Conservation (phyloP, 1,140 invertebrate species). For the Contarinia nasturtii region DNA sequence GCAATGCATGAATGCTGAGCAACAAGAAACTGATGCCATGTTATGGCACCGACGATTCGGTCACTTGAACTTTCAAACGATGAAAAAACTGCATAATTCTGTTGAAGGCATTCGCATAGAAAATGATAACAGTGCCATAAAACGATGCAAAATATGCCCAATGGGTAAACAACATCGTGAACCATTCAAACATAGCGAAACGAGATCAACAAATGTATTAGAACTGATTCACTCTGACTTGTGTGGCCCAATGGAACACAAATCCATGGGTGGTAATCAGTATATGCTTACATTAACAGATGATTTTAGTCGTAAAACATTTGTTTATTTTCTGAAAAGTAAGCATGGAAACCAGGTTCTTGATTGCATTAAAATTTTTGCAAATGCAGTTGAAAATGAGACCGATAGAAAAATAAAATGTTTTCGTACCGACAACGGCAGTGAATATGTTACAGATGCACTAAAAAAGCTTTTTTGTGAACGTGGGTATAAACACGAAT, state of each 20-base stretch:
- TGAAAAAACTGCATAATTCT: not conserved
- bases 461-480: slow-evolving; percentile 1
- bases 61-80: not conserved
- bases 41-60: not conserved
- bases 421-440: slow-evolving; percentile 20
- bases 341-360: slow-evolving; percentile 8
- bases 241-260: slow-evolving; percentile 17
- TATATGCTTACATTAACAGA: slow-evolving; percentile 23
- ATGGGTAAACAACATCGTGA: not conserved
- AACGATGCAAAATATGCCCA: slow-evolving; percentile 1
- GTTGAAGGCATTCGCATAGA: slow-evolving; percentile 1
- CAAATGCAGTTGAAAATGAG: slow-evolving; percentile 9
- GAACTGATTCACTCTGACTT: slow-evolving; percentile 8
- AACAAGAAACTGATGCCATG: not conserved
- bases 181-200: slow-evolving; percentile 1
- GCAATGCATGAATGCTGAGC: not conserved
- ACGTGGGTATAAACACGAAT: slow-evolving; percentile 6
- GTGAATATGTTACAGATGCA: slow-evolving; percentile 13
- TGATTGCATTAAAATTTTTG: slow-evolving; percentile 14
- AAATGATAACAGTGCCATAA: not conserved
- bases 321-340: slow-evolving; percentile 20
- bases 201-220: slow-evolving; percentile 5
- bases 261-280: slow-evolving; percentile 12
- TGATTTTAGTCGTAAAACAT: slow-evolving; percentile 21
- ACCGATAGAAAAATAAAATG: slow-evolving; percentile 10